These are phyloP conservation scores for Haliaeetus leucogaster DNA, from an alignment of 2,113 vertebrate genomes.

Conservation along the genomic window DNA sequence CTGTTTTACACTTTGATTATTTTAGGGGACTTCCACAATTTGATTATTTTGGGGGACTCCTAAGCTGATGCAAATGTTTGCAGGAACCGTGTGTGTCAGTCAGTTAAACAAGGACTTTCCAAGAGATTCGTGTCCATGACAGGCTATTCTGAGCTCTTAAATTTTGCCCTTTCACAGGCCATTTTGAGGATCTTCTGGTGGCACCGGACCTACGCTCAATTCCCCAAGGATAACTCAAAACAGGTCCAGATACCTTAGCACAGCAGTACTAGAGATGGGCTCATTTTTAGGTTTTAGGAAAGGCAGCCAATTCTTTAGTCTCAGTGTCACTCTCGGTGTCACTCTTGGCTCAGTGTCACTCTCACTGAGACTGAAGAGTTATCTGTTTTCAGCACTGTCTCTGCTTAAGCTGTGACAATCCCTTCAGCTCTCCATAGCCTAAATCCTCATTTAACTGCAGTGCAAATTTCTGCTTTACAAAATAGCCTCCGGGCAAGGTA, in stretches of 20 bases:
- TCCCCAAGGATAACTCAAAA: background rate
- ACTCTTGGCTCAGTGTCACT: background rate
- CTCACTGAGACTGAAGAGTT: background rate
- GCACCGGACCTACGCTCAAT: background rate
- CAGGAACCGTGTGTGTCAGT: background rate
- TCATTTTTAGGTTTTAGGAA: background rate
- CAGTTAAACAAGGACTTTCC: background rate
- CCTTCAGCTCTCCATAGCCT: background rate
- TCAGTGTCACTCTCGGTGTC: background rate
- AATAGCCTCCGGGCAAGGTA: background rate
- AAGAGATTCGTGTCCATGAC: background rate
- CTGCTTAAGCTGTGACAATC: background rate
- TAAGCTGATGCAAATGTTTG: background rate
- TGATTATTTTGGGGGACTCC: background rate
- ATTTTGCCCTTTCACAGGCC: background rate
- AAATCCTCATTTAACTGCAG: background rate
- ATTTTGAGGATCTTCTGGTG: background rate
- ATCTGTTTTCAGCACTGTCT: background rate
- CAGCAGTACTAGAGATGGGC: too few relatives aligned
- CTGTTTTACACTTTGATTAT: background rate
- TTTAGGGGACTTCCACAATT: background rate
- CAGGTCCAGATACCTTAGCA: background rate
- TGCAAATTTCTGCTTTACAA: background rate
- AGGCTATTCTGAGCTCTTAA: background rate
- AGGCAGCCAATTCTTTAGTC: background rate